These are phyloP conservation scores for Nothobranchius kuhntae DNA, from an alignment of 2,113 vertebrate species.

Conservation along the genomic window DNA sequence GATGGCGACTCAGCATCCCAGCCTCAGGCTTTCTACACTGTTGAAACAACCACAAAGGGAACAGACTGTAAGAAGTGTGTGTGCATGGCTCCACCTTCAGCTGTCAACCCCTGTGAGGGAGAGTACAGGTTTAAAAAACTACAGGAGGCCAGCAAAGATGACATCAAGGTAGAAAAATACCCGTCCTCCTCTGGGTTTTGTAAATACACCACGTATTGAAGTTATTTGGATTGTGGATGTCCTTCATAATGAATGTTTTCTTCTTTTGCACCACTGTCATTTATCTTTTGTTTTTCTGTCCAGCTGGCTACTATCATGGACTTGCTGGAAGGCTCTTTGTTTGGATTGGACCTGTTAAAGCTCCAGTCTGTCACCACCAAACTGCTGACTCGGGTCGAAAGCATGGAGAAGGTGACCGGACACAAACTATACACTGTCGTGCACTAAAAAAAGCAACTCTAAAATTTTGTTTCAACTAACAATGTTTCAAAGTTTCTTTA, in stretches of 20 bases:
- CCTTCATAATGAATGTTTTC: not conserved
- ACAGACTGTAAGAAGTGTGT: conserved; percentile 90
- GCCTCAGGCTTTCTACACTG: conserved; percentile 84
- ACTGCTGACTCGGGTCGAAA: conserved; percentile 87
- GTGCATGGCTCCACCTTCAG: conserved; percentile 89
- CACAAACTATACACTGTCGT: not conserved
- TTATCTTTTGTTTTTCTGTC: conserved; percentile 8
- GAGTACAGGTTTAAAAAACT: conserved; percentile 92
- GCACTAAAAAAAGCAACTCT: not conserved
- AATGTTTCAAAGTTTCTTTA: not conserved
- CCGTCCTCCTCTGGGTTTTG: not conserved
- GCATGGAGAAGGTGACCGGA: conserved; percentile 86
- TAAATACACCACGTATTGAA: not conserved
- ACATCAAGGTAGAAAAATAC: conserved; percentile 85
- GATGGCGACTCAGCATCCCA: conserved; percentile 58
- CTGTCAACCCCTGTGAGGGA: conserved; percentile 92
- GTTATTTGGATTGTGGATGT: not conserved
- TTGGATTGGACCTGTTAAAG: conserved; percentile 92
- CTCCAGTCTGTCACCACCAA: conserved; percentile 91
- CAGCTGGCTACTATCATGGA: conserved; percentile 90
- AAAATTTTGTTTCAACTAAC: not conserved
- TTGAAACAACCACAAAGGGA: conserved; percentile 92
- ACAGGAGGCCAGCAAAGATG: conserved; percentile 82
- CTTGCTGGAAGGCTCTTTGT: conserved; percentile 90
- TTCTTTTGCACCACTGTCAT: not conserved